Percentiles rank a stretch among this genome's conserved stretches.
phyloP scores from a whole-genome alignment of 2,888 invertebrate genomes.

The Lumbricus terrestris region DNA sequence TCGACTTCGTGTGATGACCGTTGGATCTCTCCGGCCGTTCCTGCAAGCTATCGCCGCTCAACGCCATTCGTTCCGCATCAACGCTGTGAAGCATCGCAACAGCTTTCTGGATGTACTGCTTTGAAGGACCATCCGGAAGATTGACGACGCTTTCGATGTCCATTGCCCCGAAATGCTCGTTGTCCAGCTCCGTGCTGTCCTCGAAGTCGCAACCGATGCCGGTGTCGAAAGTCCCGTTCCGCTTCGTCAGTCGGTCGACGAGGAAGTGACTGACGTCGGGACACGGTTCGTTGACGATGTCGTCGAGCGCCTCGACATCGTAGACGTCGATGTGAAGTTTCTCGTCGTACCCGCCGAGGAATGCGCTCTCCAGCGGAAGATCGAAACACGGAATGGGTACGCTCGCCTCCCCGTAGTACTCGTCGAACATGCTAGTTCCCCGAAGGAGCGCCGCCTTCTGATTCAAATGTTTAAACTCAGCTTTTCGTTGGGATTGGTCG shows the following conservation, averaged over 20 bases:
- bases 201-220: background rate
- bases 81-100: background rate
- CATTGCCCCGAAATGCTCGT: background rate
- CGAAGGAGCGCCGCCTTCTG: background rate
- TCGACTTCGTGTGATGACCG: background rate
- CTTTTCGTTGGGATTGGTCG: background rate
- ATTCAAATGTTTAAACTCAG: background rate
- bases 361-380: background rate
- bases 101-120: background rate
- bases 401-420: constrained; percentile 33
- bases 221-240: background rate
- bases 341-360: background rate
- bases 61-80: background rate
- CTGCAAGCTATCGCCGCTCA: background rate
- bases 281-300: background rate
- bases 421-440: constrained; percentile 36
- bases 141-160: background rate
- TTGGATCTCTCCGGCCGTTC: background rate
- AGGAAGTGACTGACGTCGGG: background rate
- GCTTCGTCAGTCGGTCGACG: background rate
- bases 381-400: background rate
- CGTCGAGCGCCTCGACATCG: background rate
- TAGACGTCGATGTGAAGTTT: background rate
- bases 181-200: background rate
- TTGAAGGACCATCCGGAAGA: constrained; percentile 15